Conservation (phyloP, 2,113 vertebrate species). For the Mellivora capensis region DNA sequence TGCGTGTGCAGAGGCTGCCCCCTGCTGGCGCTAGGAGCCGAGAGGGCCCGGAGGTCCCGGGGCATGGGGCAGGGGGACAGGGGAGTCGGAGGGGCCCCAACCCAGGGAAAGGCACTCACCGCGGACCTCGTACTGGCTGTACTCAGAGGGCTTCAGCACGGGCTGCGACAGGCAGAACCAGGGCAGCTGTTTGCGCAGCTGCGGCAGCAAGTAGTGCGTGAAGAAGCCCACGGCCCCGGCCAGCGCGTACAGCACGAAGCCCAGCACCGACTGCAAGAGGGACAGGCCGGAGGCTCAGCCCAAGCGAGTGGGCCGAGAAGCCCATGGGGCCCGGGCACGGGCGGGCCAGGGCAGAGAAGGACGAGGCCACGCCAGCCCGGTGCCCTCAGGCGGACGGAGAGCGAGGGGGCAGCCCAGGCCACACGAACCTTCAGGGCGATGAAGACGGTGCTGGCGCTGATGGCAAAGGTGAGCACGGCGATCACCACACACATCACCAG, state of each 20-base stretch:
- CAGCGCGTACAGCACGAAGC: constrained; percentile 89
- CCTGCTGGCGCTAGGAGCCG: not conserved
- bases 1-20: not conserved
- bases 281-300: not conserved
- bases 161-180: constrained; percentile 95
- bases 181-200: constrained; percentile 93
- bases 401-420: rapidly evolving
- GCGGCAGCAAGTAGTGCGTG: constrained; percentile 93
- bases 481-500: constrained; percentile 92
- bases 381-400: not conserved
- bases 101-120: constrained; percentile 78
- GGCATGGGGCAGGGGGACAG: not conserved
- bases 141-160: constrained; percentile 90
- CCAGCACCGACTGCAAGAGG: constrained; percentile 87
- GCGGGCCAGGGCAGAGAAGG: not conserved
- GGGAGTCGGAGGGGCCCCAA: not conserved
- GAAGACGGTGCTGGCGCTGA: constrained; percentile 95
- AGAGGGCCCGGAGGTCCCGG: too few relatives aligned
- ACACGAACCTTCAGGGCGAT: constrained; percentile 90
- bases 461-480: constrained; percentile 91
- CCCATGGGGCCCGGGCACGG: not conserved
- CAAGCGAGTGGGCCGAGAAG: not conserved
- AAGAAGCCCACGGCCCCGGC: constrained; percentile 90
- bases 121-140: constrained; percentile 94
- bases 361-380: rapidly evolving